Conservation (phyloP, 2,888 invertebrate genomes). For the Drosophila mettleri region DNA sequence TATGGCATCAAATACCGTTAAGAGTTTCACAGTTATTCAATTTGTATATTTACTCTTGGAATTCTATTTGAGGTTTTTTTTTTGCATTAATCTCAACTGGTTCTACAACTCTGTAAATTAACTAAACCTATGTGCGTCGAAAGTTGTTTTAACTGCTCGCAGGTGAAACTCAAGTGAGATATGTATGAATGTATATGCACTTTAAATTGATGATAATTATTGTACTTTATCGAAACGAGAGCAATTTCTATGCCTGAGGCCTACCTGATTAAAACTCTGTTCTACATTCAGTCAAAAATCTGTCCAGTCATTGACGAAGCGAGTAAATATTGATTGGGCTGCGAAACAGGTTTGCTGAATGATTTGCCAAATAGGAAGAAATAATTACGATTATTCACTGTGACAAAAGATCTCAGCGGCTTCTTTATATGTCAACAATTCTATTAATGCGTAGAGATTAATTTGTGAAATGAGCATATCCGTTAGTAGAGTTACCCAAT, state of each 20-base stretch:
- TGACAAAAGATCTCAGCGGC: conserved; percentile 17
- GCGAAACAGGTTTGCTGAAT: conserved; percentile 44
- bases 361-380: conserved; percentile 30
- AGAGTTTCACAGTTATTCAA: conserved; percentile 32
- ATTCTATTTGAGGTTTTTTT: conserved; percentile 17
- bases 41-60: conserved; percentile 18
- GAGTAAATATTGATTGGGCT: conserved; percentile 34
- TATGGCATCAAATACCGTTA: conserved; percentile 7
- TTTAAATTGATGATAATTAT: neutral
- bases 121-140: conserved; percentile 39
- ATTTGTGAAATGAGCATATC: neutral
- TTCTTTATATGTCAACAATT: conserved; percentile 55
- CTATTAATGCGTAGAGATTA: conserved; percentile 14
- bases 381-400: conserved; percentile 37
- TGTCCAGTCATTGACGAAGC: conserved; percentile 41
- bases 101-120: conserved; percentile 36
- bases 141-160: conserved; percentile 35
- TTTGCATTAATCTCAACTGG: conserved; percentile 44
- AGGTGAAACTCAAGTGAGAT: conserved; percentile 41
- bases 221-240: neutral
- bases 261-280: conserved; percentile 17
- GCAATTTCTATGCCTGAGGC: conserved; percentile 19
- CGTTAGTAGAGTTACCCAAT: neutral
- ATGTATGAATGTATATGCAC: neutral
- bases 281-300: conserved; percentile 36